phyloP scores from a whole-genome alignment of 1,140 invertebrate species.

The Lycorma delicatula region DNA sequence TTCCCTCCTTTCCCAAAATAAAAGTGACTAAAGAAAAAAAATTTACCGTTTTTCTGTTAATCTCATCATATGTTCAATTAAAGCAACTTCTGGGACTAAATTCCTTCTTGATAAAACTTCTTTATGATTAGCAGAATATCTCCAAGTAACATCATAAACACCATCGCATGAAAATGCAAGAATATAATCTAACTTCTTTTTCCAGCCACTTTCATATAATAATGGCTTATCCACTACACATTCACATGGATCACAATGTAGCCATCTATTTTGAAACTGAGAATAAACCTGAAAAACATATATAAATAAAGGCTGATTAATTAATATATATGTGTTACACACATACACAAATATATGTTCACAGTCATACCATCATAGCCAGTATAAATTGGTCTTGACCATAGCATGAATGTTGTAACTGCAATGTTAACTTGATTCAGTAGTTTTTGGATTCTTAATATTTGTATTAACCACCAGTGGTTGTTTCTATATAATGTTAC shows the following conservation, averaged over 20 bases:
- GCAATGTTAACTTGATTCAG: no score
- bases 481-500: no score
- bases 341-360: no score
- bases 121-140: slow-evolving; percentile 68
- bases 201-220: slow-evolving; percentile 87
- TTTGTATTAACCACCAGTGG: no score
- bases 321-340: no score
- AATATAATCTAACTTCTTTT: slow-evolving; percentile 78
- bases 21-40: no score
- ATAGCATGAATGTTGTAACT: no score
- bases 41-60: slow-evolving; percentile 38
- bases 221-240: slow-evolving; percentile 79
- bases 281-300: slow-evolving; percentile 68
- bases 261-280: slow-evolving; percentile 61
- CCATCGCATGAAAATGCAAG: slow-evolving; percentile 85
- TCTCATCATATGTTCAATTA: slow-evolving; percentile 40
- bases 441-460: no score
- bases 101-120: slow-evolving; percentile 45
- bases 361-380: no score
- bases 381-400: no score
- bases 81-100: slow-evolving; percentile 52
- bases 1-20: no score
- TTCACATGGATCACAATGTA: slow-evolving; percentile 95
- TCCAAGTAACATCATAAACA: slow-evolving; percentile 93
- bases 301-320: no score